Conservation (phyloP, 2,888 invertebrate species). For the Andrena haemorrhoa region DNA sequence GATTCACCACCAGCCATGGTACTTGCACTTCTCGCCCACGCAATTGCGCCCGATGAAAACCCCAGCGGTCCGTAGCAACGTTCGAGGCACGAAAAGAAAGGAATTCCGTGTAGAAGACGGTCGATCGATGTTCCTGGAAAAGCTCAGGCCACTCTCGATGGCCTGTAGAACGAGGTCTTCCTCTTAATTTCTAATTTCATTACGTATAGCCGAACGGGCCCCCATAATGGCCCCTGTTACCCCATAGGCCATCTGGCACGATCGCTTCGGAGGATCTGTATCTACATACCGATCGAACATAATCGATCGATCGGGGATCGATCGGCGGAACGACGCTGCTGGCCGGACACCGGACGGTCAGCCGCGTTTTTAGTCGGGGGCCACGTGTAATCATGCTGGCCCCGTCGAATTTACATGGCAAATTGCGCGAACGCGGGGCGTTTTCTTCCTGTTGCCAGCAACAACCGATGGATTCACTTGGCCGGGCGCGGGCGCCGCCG, state of each 20-base stretch:
- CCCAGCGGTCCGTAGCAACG: too few relatives aligned
- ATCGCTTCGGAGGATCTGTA: constrained; percentile 71
- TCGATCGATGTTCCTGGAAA: constrained; percentile 64
- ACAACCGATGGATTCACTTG: neutral
- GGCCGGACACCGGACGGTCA: constrained; percentile 39
- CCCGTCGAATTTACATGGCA: constrained; percentile 77
- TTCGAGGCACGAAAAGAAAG: neutral
- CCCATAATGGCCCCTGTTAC: constrained; percentile 76
- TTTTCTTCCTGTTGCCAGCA: constrained; percentile 53
- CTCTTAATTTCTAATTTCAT: constrained; percentile 79
- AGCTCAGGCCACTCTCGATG: constrained; percentile 33
- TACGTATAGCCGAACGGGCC: constrained; percentile 71
- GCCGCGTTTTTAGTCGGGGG: constrained; percentile 45
- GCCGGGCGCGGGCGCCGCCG: neutral
- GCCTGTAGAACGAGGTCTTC: constrained; percentile 25
- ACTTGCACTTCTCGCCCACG: too few relatives aligned
- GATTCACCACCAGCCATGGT: too few relatives aligned
- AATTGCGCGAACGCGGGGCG: constrained; percentile 67
- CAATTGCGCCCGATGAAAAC: too few relatives aligned
- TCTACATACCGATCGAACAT: constrained; percentile 76
- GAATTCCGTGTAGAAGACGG: neutral
- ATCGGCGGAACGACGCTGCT: constrained; percentile 60
- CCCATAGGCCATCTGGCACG: constrained; percentile 83
- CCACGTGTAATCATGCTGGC: constrained; percentile 75
- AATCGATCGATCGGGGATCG: constrained; percentile 71